Percentiles rank a stretch among this genome's conserved stretches.
phyloP scores from a whole-genome alignment of 2,888 invertebrate species.

The Ferdinandea cuprea region DNA sequence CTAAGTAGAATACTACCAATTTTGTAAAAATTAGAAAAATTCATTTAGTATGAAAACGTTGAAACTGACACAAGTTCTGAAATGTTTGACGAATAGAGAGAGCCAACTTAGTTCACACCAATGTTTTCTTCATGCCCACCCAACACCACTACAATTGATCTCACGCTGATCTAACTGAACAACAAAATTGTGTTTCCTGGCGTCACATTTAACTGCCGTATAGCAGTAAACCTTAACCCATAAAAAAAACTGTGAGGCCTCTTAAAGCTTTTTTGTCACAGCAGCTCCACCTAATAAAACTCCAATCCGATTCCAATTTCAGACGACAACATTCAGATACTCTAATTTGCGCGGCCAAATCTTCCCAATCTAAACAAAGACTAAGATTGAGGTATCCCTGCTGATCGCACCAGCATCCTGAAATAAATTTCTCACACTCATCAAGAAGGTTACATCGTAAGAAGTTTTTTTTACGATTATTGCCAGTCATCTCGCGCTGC shows the following conservation, averaged over 20 bases:
- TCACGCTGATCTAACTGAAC: too few species aligned
- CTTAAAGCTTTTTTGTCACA: slow-evolving; percentile 7
- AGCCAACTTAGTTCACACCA: too few species aligned
- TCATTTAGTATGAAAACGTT: too few species aligned
- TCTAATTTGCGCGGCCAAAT: slow-evolving; percentile 46
- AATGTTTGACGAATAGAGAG: too few species aligned
- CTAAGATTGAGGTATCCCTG: slow-evolving; percentile 32
- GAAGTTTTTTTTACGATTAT: slow-evolving; percentile 73
- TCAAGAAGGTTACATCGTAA: slow-evolving; percentile 70
- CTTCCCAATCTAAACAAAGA: slow-evolving; percentile 4
- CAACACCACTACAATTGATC: too few species aligned
- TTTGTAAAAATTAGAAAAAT: too few species aligned
- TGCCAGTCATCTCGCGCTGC: slow-evolving; percentile 61
- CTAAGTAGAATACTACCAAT: too few species aligned
- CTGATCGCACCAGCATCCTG: slow-evolving; percentile 36
- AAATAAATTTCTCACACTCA: slow-evolving; percentile 70
- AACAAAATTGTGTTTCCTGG: background rate
- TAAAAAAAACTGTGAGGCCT: slow-evolving; percentile 23
- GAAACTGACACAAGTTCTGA: too few species aligned
- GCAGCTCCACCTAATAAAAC: slow-evolving; percentile 35
- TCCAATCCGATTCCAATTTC: slow-evolving; percentile 10
- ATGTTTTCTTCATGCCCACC: too few species aligned
- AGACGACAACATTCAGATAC: background rate
- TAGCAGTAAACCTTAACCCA: slow-evolving; percentile 2
- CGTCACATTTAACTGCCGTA: slow-evolving; percentile 16